These are phyloP conservation scores for Odocoileus virginianus DNA, from an alignment of 2,113 vertebrate genomes.

Conservation along the genomic window DNA sequence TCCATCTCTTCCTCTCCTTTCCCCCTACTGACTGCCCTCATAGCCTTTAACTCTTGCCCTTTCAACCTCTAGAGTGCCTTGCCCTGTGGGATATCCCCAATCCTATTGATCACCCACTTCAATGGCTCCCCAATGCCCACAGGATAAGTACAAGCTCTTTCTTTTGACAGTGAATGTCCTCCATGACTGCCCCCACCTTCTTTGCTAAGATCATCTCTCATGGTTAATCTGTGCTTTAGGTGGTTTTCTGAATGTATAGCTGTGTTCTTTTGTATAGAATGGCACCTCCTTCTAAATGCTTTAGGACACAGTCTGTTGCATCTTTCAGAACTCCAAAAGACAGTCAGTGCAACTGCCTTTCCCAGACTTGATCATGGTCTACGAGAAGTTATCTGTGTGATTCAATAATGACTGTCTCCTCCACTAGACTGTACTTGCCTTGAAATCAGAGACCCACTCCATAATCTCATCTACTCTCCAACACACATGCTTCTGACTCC, in stretches of 20 bases:
- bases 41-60: not conserved
- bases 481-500: not conserved
- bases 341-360: not conserved
- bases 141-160: not conserved
- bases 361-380: not conserved
- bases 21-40: not conserved
- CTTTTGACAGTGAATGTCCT: not conserved
- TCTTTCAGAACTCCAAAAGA: not conserved
- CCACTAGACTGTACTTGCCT: not conserved
- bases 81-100: not conserved
- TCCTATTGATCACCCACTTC: not conserved
- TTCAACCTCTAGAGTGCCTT: not conserved
- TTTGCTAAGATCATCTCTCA: not conserved
- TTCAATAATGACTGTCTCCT: not conserved
- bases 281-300: not conserved
- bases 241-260: not conserved
- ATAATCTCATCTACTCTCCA: not conserved
- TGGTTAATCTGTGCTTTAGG: not conserved
- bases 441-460: not conserved
- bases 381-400: not conserved
- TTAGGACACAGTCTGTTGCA: not conserved
- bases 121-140: not conserved
- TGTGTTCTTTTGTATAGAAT: not conserved
- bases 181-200: not conserved
- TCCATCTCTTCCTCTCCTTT: not conserved